phyloP scores from a whole-genome alignment of 2,888 invertebrate genomes.

The Psylliodes chrysocephalus region DNA sequence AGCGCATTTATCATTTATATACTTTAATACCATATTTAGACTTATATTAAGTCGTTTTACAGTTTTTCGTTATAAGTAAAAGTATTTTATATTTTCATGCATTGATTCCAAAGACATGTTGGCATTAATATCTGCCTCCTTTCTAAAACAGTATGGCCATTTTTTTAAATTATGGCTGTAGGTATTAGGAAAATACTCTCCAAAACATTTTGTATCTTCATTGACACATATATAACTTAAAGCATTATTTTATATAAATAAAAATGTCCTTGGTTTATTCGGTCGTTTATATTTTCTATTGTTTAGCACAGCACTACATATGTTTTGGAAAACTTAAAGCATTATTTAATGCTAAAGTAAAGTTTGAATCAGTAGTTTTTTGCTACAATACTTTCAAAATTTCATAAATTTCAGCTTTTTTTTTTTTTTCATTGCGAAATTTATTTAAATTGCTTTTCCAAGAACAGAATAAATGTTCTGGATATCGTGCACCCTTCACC shows the following conservation, averaged over 20 bases:
- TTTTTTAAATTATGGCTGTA: slow-evolving; percentile 19
- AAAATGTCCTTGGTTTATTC: no score
- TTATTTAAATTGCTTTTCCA: no score
- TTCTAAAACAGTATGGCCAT: slow-evolving; percentile 41
- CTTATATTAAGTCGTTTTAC: slow-evolving; percentile 46
- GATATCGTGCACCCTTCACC: no score
- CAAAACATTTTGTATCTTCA: slow-evolving; percentile 32
- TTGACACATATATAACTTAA: not conserved
- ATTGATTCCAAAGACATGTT: slow-evolving; percentile 37
- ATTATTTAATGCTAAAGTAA: no score
- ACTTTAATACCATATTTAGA: slow-evolving; percentile 44
- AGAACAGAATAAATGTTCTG: no score
- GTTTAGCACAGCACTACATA: no score
- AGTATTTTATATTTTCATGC: slow-evolving; percentile 40
- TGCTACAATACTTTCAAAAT: no score
- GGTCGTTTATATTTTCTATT: no score
- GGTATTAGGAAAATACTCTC: slow-evolving; percentile 32
- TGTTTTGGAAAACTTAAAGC: no score
- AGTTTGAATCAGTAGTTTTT: no score
- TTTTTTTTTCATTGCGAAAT: no score
- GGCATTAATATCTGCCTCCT: slow-evolving; percentile 29
- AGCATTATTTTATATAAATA: no score
- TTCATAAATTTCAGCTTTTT: slow-evolving; percentile 7
- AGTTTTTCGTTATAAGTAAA: slow-evolving; percentile 46
- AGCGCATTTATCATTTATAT: slow-evolving; percentile 46